Evolutionary conservation across 2,888 invertebrate genomes (phyloP).

Genomic region (Embidobia sp.): DNA sequence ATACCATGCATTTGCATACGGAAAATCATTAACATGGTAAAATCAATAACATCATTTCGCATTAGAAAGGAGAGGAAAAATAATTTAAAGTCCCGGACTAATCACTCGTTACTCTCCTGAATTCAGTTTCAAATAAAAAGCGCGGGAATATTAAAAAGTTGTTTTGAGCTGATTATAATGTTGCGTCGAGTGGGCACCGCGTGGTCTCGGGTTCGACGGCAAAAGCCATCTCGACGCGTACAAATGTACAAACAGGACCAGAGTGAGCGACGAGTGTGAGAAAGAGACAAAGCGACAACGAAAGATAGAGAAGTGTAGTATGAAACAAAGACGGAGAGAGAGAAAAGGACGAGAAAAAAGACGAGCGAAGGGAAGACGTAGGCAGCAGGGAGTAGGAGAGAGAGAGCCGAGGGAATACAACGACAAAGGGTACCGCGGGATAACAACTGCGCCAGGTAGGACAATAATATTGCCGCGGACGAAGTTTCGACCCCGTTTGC

Average conservation of each 20-base stretch:
- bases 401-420: slow-evolving; percentile 14
- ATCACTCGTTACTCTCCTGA: background rate
- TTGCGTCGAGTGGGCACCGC: slow-evolving; percentile 26
- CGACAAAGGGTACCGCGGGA: slow-evolving; percentile 34
- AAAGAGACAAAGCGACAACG: slow-evolving; percentile 39
- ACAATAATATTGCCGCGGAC: slow-evolving; percentile 71
- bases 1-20: too few relatives aligned
- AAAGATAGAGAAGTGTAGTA: slow-evolving; percentile 26
- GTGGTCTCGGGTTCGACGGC: slow-evolving; percentile 46
- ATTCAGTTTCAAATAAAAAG: slow-evolving; percentile 11
- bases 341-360: slow-evolving; percentile 12
- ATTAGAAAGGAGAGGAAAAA: background rate
- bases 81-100: too few relatives aligned
- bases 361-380: slow-evolving; percentile 11
- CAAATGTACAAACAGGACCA: slow-evolving; percentile 66
- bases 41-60: slow-evolving; percentile 26
- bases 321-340: slow-evolving; percentile 9
- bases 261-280: slow-evolving; percentile 55
- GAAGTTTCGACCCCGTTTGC: slow-evolving; percentile 74
- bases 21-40: too few relatives aligned
- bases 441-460: slow-evolving; percentile 64
- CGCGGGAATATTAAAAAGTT: slow-evolving; percentile 39
- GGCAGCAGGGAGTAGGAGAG: slow-evolving; percentile 9
- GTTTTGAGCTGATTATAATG: slow-evolving; percentile 38
- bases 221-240: slow-evolving; percentile 58